A percentile compares a stretch with the other conserved stretches of the same genome.
These are phyloP conservation scores for Vireo griseus DNA, from an alignment of 2,797 vertebrate genomes.

Conservation along the genomic window DNA sequence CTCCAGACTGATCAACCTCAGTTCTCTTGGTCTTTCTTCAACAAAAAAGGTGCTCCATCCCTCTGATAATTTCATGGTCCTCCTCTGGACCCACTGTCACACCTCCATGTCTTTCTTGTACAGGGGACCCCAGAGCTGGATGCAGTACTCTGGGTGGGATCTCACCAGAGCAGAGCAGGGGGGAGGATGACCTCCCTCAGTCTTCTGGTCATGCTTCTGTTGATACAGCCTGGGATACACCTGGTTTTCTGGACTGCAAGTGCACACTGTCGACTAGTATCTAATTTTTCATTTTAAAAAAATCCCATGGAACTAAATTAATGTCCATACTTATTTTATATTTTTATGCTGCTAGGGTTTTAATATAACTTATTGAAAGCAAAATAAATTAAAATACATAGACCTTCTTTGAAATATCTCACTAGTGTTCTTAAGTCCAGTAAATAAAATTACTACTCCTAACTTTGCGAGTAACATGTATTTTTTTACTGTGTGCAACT, in stretches of 20 bases:
- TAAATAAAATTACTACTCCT: not conserved
- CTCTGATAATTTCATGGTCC: not conserved
- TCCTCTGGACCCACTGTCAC: not conserved
- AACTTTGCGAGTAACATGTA: not conserved
- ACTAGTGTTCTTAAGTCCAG: not conserved
- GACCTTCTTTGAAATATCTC: not conserved
- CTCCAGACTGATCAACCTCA: not conserved
- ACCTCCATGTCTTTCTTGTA: not conserved
- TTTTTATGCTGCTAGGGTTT: not conserved
- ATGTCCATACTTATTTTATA: not conserved
- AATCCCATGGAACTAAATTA: not conserved
- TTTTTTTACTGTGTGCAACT: not conserved
- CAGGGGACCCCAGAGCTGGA: not conserved
- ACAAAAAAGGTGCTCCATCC: not conserved
- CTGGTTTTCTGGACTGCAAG: not conserved
- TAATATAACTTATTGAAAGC: not conserved
- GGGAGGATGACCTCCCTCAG: not conserved
- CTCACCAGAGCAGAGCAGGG: not conserved
- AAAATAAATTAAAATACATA: not conserved
- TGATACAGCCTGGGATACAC: not conserved
- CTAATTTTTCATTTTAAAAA: not conserved
- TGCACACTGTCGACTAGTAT: accelerated
- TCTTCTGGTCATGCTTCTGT: not conserved
- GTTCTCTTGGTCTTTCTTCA: not conserved
- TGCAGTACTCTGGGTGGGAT: not conserved